Evolutionary conservation across 2,113 vertebrate genomes (phyloP).

Genomic region (Felis chaus): DNA sequence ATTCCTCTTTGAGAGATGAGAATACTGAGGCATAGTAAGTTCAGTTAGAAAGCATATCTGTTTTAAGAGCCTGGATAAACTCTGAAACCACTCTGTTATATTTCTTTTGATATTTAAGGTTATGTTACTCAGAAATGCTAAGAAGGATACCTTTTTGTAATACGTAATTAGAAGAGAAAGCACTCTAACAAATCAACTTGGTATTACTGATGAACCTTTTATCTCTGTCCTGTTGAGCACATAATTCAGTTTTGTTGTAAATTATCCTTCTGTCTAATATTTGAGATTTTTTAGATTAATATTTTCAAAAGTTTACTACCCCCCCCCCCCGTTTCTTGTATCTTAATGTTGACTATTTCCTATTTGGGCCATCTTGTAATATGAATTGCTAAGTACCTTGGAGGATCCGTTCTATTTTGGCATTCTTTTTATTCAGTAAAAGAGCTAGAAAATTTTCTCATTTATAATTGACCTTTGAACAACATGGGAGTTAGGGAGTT

Average conservation of each 20-base stretch:
- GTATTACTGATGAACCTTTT: neutral
- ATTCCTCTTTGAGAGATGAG: neutral
- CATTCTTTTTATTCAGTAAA: constrained; percentile 33
- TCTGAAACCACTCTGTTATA: neutral
- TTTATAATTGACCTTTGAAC: neutral
- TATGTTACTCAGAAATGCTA: neutral
- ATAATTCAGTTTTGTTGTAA: neutral
- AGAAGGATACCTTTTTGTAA: neutral
- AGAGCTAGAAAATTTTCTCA: neutral
- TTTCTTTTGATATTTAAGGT: constrained; percentile 13
- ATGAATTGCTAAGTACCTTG: neutral
- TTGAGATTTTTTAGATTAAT: neutral
- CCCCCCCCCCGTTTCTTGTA: neutral
- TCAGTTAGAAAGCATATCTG: neutral
- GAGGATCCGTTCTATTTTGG: neutral
- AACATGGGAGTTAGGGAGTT: neutral
- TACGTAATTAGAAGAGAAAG: neutral
- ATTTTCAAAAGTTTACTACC: neutral
- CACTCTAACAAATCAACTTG: neutral
- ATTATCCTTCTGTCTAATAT: neutral
- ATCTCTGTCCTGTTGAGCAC: neutral
- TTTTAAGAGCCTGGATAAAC: neutral
- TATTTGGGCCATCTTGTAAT: neutral
- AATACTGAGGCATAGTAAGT: neutral
- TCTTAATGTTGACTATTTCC: neutral